phyloP scores from a whole-genome alignment of 2,113 vertebrate species.

The Oxyura jamaicensis region DNA sequence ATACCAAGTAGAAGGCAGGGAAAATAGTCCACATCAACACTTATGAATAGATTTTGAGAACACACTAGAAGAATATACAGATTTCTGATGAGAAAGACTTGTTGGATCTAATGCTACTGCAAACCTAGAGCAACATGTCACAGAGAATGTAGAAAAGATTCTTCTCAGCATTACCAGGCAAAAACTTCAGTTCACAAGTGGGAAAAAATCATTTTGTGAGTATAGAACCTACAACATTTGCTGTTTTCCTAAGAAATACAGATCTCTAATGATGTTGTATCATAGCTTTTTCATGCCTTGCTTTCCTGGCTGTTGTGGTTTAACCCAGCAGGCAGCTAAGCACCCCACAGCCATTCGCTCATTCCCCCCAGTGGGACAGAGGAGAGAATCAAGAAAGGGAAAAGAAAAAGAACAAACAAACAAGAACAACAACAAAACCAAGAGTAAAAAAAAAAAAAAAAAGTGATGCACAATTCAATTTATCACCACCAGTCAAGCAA shows the following conservation, averaged over 20 bases:
- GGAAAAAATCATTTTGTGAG: background rate
- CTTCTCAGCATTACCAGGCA: background rate
- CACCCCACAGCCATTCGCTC: background rate
- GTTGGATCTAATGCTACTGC: background rate
- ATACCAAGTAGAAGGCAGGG: background rate
- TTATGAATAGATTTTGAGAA: background rate
- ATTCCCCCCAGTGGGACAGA: background rate
- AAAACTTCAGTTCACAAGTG: background rate
- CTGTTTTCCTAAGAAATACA: background rate
- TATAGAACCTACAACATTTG: background rate
- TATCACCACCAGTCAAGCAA: background rate
- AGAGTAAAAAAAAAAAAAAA: background rate
- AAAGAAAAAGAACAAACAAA: background rate
- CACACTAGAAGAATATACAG: background rate
- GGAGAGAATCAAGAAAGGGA: background rate
- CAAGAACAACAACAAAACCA: background rate
- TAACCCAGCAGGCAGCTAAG: background rate
- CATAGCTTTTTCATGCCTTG: background rate
- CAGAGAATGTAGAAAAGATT: background rate
- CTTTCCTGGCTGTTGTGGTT: background rate
- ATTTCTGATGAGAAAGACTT: background rate
- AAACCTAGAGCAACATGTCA: background rate
- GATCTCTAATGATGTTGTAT: background rate
- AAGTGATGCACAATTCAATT: background rate
- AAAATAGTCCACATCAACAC: background rate